Evolutionary conservation across 2,888 invertebrate species (phyloP).

Genomic region (Drosophila formosana): DNA sequence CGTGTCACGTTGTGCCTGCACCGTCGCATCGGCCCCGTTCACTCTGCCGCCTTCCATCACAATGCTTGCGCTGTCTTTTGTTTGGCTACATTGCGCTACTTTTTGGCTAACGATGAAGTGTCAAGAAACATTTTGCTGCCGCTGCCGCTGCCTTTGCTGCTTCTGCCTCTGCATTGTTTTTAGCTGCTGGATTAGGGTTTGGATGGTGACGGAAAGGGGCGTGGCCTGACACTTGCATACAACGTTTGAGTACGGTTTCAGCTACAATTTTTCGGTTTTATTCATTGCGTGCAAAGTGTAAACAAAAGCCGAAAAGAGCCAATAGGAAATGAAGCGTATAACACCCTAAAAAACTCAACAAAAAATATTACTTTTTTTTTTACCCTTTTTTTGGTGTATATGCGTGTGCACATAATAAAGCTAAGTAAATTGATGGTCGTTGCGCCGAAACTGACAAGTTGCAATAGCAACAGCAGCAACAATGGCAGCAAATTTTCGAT

Average conservation of each 20-base stretch:
- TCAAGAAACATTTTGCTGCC: slow-evolving; percentile 77
- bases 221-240: slow-evolving; percentile 62
- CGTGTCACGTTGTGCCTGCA: slow-evolving; percentile 76
- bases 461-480: slow-evolving; percentile 53
- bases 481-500: slow-evolving; percentile 64
- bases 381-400: background rate
- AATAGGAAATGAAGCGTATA: slow-evolving; percentile 36
- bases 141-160: slow-evolving; percentile 27
- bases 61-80: slow-evolving; percentile 63
- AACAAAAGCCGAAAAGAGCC: slow-evolving; percentile 58
- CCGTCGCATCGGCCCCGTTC: slow-evolving; percentile 8
- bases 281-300: slow-evolving; percentile 79
- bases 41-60: slow-evolving; percentile 14
- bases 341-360: slow-evolving; percentile 19
- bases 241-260: slow-evolving; percentile 46
- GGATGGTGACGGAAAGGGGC: background rate
- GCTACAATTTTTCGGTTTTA: slow-evolving; percentile 32
- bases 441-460: slow-evolving; percentile 80
- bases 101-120: slow-evolving; percentile 82
- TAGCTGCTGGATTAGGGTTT: background rate
- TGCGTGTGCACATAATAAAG: slow-evolving; percentile 80
- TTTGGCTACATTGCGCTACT: slow-evolving; percentile 73
- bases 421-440: slow-evolving; percentile 81
- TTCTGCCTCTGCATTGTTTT: slow-evolving; percentile 55
- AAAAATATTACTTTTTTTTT: slow-evolving; percentile 9